Conservation (phyloP, 2,888 invertebrate genomes). For the Drosophila maculinotata region DNA sequence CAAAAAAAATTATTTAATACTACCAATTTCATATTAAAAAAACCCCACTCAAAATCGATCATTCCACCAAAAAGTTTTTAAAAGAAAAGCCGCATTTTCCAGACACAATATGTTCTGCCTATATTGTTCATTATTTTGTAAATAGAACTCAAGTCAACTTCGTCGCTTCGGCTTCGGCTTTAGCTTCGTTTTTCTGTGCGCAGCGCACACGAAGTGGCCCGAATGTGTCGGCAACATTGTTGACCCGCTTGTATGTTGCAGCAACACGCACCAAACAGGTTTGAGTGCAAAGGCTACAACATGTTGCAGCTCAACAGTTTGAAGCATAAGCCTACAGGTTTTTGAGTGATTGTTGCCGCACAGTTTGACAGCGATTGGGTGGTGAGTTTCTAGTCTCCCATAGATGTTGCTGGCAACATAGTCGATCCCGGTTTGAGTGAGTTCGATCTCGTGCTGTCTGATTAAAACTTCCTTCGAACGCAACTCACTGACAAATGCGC, state of each 20-base stretch:
- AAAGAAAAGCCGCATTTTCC: background rate
- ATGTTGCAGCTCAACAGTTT: slow-evolving; percentile 22
- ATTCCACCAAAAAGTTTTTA: background rate
- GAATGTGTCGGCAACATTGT: slow-evolving; percentile 28
- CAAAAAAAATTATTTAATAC: too few relatives aligned
- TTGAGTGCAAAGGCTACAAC: slow-evolving; percentile 31
- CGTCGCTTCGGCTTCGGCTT: slow-evolving; percentile 19
- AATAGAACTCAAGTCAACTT: slow-evolving; percentile 18
- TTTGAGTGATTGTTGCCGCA: background rate
- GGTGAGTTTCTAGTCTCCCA: slow-evolving; percentile 21
- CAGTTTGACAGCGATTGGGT: slow-evolving; percentile 10
- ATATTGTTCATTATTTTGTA: slow-evolving; percentile 29
- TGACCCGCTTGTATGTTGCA: slow-evolving; percentile 11
- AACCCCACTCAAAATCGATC: background rate
- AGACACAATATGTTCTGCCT: slow-evolving; percentile 37
- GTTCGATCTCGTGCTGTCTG: slow-evolving; percentile 3
- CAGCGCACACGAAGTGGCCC: slow-evolving; percentile 42
- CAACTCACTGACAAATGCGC: slow-evolving; percentile 40
- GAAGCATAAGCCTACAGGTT: background rate
- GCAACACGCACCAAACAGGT: slow-evolving; percentile 22
- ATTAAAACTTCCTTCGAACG: background rate
- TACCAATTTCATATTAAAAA: too few relatives aligned
- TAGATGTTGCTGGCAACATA: slow-evolving; percentile 53
- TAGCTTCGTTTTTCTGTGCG: slow-evolving; percentile 36
- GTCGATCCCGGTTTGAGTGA: slow-evolving; percentile 29